Conservation (phyloP, 2,797 vertebrate species). For the Halcyon chelicuti region DNA sequence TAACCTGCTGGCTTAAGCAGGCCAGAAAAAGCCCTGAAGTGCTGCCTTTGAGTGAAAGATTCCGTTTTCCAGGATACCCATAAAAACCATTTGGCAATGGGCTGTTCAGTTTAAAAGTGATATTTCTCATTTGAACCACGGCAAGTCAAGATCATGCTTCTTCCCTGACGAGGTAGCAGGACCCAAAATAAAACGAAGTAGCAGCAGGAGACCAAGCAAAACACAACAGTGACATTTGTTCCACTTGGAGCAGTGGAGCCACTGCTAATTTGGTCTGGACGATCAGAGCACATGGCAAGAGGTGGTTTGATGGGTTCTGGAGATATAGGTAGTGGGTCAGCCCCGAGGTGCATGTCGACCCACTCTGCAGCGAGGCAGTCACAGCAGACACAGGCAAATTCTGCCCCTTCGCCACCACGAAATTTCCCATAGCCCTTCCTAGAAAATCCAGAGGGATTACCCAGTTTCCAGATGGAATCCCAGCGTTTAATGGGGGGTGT, state of each 20-base stretch:
- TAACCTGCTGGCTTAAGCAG: not conserved
- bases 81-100: not conserved
- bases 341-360: not conserved
- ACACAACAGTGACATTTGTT: not conserved
- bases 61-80: not conserved
- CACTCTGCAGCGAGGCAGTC: not conserved
- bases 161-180: not conserved
- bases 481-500: not conserved
- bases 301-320: not conserved
- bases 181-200: slow-evolving; percentile 19
- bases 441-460: not conserved
- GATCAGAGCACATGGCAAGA: not conserved
- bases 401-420: not conserved
- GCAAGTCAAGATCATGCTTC: not conserved
- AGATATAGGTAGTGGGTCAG: not conserved
- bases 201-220: not conserved
- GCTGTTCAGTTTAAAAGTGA: not conserved
- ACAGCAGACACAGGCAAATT: not conserved
- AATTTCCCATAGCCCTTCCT: not conserved
- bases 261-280: not conserved
- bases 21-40: not conserved
- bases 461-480: not conserved
- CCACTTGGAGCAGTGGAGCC: not conserved
- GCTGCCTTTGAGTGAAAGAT: not conserved
- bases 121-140: not conserved